Evolutionary conservation across 2,888 invertebrate genomes (phyloP), one percentile per base, ranked within the genome.

Genomic region (Lamellibrachia satsuma): DNA sequence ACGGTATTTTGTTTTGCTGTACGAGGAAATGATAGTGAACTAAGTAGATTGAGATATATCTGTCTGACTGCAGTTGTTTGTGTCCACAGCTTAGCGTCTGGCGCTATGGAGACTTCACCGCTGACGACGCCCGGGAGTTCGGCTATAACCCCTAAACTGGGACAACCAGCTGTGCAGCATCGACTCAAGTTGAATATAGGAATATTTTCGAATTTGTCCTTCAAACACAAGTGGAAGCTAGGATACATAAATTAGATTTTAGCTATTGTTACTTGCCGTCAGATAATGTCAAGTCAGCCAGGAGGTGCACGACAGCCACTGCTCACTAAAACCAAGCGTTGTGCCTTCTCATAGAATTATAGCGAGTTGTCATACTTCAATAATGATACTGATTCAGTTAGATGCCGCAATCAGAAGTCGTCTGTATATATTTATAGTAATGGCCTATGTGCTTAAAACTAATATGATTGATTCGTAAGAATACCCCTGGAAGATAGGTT

Each of bases 41-140:
- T 39, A 39, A 39, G 39, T 39, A 39, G 39, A 39, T 39, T 39
- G 39, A 39, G 39, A 39, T 39, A 39, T 39, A 39, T 39, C 39
- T 39, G 39, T 39, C 39, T 39, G 39, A 39, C 39, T 39, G 39
- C 39, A 39, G 39, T 39, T 0, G 1, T 39, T 52, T 91, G 9
- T 52, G 57, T 52, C 55, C 57, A 60, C 98, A 98, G 96, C 97
- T 98, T 95, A 98, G 98, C 97, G 98, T 99, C 95, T 99, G 99
- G 99, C 98, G 98, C 96, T 99, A 99, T 96, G 99, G 99, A n/a
- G 99, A 99, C 97, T 98, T 99, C 97, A 98, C 98, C 93, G 98
- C 98, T 94, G 99, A 98, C 95, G 99, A 99, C 96, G 98, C 98
- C 91, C 97, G 97, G 95, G 98, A 98, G 96, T 98, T 98, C 96